These are phyloP conservation scores for Microdon myrmicae DNA, from an alignment of 2,888 invertebrate genomes.

Conservation along the genomic window DNA sequence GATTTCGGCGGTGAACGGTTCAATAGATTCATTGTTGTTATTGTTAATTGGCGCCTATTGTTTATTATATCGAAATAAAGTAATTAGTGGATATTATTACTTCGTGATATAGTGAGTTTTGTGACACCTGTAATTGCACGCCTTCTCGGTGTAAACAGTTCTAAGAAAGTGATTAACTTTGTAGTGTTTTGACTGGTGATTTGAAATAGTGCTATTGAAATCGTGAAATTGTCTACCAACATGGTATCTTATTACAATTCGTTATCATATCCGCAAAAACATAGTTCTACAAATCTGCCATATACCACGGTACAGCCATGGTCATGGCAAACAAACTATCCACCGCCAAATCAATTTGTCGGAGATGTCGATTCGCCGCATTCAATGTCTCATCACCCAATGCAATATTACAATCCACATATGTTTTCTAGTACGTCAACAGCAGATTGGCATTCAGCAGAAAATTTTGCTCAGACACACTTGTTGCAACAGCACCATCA, in stretches of 20 bases:
- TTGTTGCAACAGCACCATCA: conserved; percentile 59
- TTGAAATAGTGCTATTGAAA: too few relatives aligned
- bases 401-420: conserved; percentile 68
- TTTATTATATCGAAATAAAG: too few relatives aligned
- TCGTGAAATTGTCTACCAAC: too few relatives aligned
- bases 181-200: too few relatives aligned
- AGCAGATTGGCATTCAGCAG: conserved; percentile 62
- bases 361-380: conserved; percentile 67
- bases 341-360: conserved; percentile 65
- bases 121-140: too few relatives aligned
- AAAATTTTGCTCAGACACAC: conserved; percentile 59
- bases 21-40: too few relatives aligned
- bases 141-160: too few relatives aligned
- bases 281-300: conserved; percentile 71
- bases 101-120: too few relatives aligned
- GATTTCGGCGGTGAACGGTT: too few relatives aligned
- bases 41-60: too few relatives aligned
- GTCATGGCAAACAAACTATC: conserved; percentile 68
- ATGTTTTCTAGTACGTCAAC: conserved; percentile 68
- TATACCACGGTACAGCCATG: conserved; percentile 67
- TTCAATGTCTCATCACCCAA: conserved; percentile 63
- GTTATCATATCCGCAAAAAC: conserved; percentile 75
- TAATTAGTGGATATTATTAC: too few relatives aligned
- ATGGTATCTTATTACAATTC: conserved; percentile 81
- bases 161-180: too few relatives aligned